Evolutionary conservation across 1,140 invertebrate species (phyloP).

Genomic region (Olivierus martensii): DNA sequence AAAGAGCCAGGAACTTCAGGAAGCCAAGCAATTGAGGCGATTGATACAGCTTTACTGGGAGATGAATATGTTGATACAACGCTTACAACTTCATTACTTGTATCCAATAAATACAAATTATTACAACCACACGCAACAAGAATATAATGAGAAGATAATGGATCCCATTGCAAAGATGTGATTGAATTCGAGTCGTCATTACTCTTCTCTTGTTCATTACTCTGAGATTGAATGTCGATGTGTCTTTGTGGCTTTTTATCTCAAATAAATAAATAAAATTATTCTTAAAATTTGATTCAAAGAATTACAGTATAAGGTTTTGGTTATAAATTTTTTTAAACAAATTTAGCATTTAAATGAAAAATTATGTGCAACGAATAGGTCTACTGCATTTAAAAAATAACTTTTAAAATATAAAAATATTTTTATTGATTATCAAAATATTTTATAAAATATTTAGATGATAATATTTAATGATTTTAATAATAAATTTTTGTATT

Average conservation of each 20-base stretch:
- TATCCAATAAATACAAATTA: conserved; percentile 31
- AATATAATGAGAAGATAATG: conserved; percentile 33
- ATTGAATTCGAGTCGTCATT: not conserved
- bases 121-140: conserved; percentile 26
- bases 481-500: no score
- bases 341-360: no score
- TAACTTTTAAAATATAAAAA: no score
- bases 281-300: no score
- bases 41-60: conserved; percentile 29
- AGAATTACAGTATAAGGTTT: no score
- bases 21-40: conserved; percentile 32
- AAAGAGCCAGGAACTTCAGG: conserved; percentile 35
- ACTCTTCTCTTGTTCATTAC: not conserved
- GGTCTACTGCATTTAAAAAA: no score
- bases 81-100: conserved; percentile 18
- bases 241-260: conserved; percentile 17
- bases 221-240: no score
- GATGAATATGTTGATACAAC: conserved; percentile 29
- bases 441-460: no score
- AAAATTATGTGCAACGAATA: no score
- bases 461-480: no score
- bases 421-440: no score
- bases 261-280: conserved; percentile 9
- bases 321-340: no score
- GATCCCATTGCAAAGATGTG: conserved; percentile 34